Conservation (phyloP, 2,888 invertebrate species). For the Andricus quercusramuli region DNA sequence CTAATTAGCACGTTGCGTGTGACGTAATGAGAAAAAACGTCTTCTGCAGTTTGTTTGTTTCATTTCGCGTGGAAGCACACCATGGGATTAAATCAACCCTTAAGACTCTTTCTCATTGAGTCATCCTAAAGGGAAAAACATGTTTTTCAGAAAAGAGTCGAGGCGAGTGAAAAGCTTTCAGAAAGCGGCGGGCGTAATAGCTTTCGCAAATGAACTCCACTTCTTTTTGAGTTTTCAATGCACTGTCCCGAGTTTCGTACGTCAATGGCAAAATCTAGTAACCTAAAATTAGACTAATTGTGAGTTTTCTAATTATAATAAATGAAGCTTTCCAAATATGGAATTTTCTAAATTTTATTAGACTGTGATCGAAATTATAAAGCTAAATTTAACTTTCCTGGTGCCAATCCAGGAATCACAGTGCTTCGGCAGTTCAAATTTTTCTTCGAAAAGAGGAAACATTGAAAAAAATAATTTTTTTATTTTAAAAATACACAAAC, state of each 20-base stretch:
- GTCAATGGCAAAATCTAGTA: neutral
- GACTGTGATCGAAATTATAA: no score
- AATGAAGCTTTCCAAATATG: neutral
- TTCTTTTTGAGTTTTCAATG: slow-evolving; percentile 26
- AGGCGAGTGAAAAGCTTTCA: slow-evolving; percentile 35
- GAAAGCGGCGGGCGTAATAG: slow-evolving; percentile 35
- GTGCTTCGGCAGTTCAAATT: no score
- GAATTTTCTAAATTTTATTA: no score
- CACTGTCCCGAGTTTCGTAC: slow-evolving; percentile 1
- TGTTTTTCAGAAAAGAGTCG: slow-evolving; percentile 16
- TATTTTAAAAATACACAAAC: no score
- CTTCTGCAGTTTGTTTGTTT: slow-evolving; percentile 9
- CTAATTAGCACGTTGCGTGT: slow-evolving; percentile 23
- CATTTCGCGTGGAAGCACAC: slow-evolving; percentile 20
- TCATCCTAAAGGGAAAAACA: slow-evolving; percentile 1
- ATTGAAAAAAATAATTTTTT: no score
- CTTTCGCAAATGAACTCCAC: slow-evolving; percentile 28
- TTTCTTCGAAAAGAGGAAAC: no score
- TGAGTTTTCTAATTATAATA: neutral
- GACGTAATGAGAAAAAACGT: slow-evolving; percentile 24
- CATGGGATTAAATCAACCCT: slow-evolving; percentile 33
- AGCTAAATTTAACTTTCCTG: neutral
- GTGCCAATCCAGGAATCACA: no score
- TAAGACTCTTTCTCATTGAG: slow-evolving; percentile 25
- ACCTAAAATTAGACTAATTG: no score